Conservation (phyloP, 2,888 invertebrate genomes). For the Habrosyne pyritoides region DNA sequence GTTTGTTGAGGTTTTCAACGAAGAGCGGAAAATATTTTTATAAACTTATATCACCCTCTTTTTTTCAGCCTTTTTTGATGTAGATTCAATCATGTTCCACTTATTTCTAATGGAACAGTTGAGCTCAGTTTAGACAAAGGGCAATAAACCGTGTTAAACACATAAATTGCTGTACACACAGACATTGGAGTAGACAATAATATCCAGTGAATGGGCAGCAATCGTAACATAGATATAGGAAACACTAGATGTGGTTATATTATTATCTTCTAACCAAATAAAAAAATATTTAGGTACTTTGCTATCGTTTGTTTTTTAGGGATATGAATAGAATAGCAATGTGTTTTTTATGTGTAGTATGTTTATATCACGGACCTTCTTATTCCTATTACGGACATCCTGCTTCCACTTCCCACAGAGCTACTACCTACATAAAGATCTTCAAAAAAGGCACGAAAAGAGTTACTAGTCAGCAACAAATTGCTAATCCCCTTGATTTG, state of each 20-base stretch:
- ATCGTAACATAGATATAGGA: constrained; percentile 5
- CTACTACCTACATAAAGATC: too few relatives aligned
- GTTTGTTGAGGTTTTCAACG: not conserved
- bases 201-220: constrained; percentile 11
- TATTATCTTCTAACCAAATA: too few relatives aligned
- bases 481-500: too few relatives aligned
- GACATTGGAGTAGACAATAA: constrained; percentile 10
- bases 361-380: too few relatives aligned
- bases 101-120: constrained; percentile 21
- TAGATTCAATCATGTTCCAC: constrained; percentile 10
- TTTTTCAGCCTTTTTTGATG: not conserved
- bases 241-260: constrained; percentile 4
- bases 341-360: too few relatives aligned
- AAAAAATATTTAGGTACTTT: too few relatives aligned
- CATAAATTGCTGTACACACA: constrained; percentile 5
- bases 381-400: too few relatives aligned
- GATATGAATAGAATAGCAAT: too few relatives aligned
- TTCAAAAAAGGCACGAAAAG: too few relatives aligned
- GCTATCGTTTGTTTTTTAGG: too few relatives aligned
- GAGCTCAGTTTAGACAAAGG: constrained; percentile 4
- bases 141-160: constrained; percentile 7
- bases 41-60: not conserved
- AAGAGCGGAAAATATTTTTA: not conserved
- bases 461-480: too few relatives aligned
- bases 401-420: too few relatives aligned